Evolutionary conservation across 2,113 vertebrate genomes (phyloP).

Genomic region (Orientallactaga bullata): DNA sequence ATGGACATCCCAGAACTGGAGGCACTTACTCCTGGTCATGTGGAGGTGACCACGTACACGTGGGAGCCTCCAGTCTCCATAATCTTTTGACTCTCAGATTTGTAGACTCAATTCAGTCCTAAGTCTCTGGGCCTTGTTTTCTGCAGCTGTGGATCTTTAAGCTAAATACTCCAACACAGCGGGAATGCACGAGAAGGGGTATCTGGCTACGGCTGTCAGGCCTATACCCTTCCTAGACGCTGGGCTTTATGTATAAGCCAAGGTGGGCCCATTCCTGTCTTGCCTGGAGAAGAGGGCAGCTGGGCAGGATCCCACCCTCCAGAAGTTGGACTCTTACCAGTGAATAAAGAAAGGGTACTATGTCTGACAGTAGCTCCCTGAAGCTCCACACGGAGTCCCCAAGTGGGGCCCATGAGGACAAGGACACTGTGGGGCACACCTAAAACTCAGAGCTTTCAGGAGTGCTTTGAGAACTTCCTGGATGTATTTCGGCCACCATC

Average conservation of each 20-base stretch:
- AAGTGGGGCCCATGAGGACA: background rate
- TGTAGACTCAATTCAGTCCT: background rate
- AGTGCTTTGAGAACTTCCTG: background rate
- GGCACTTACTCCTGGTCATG: rapidly evolving
- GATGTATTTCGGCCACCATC: background rate
- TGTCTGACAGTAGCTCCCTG: background rate
- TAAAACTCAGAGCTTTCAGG: background rate
- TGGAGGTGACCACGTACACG: background rate
- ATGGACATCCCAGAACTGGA: background rate
- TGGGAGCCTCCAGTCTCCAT: background rate
- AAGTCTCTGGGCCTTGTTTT: background rate
- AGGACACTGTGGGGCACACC: background rate
- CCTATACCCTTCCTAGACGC: too few species aligned
- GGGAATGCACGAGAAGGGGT: too few species aligned
- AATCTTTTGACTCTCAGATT: background rate
- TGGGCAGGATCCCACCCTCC: too few species aligned
- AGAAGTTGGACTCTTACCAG: background rate
- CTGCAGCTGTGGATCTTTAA: background rate
- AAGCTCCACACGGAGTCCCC: too few species aligned
- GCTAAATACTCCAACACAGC: background rate
- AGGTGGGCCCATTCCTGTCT: background rate
- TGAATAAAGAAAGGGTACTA: rapidly evolving
- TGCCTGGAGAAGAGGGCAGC: background rate
- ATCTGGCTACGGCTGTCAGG: background rate
- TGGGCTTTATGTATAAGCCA: too few species aligned